A percentile compares a stretch with the other conserved stretches of the same genome.
phyloP scores from a whole-genome alignment of 2,113 vertebrate genomes.

The Chaenogobius annularis region DNA sequence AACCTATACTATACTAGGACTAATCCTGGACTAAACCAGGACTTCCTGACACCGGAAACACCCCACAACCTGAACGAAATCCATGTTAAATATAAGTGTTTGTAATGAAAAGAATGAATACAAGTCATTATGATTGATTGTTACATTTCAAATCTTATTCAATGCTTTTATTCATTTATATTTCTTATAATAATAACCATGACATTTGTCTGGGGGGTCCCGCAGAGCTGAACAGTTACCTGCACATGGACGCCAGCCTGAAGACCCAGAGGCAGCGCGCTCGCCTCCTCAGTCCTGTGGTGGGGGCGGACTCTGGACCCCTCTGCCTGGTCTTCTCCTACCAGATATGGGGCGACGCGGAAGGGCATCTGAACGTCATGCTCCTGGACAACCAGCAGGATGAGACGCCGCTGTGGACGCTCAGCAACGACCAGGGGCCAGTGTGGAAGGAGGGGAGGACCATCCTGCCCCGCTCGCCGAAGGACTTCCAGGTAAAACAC shows the following conservation, averaged over 20 bases:
- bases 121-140: no score
- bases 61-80: no score
- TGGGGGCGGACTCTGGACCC: conserved; percentile 83
- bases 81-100: no score
- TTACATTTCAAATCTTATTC: no score
- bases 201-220: background rate
- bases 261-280: conserved; percentile 83
- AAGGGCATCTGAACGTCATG: conserved; percentile 83
- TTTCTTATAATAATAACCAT: no score
- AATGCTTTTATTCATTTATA: no score
- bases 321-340: conserved; percentile 94
- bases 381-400: conserved; percentile 83
- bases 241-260: conserved; percentile 83
- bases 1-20: no score
- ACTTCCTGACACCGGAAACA: no score
- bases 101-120: no score
- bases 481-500: conserved; percentile 82
- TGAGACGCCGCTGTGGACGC: conserved; percentile 87
- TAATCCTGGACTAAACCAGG: background rate
- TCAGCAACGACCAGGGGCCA: conserved; percentile 84
- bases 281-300: conserved; percentile 84
- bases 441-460: conserved; percentile 92
- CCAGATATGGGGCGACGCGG: conserved; percentile 82
- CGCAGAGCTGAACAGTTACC: conserved; percentile 83
- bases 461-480: conserved; percentile 88